Conservation (phyloP, 2,888 invertebrate species). For the Agriotes lineatus region DNA sequence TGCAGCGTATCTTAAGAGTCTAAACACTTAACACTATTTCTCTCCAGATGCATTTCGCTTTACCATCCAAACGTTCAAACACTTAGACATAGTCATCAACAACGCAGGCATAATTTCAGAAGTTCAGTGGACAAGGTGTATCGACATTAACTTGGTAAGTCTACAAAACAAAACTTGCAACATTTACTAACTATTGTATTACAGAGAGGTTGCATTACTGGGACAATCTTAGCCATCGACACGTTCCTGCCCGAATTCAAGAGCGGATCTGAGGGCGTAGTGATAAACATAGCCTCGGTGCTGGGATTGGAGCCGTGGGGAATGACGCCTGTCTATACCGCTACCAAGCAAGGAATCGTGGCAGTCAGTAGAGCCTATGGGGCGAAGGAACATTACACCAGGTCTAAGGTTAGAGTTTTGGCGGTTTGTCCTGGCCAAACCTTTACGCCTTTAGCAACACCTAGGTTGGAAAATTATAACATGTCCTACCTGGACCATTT, state of each 20-base stretch:
- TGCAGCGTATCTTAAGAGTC: no score
- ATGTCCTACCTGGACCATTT: neutral
- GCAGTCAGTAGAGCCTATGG: constrained; percentile 37
- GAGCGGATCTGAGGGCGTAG: constrained; percentile 46
- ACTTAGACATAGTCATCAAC: no score
- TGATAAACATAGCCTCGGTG: constrained; percentile 50
- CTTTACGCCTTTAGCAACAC: neutral
- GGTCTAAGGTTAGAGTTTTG: constrained; percentile 36
- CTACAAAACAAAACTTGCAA: no score
- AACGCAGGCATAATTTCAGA: no score
- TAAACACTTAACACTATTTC: no score
- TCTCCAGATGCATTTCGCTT: no score
- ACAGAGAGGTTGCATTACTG: constrained; percentile 45
- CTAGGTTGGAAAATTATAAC: neutral
- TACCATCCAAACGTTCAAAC: no score
- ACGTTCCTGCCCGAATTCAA: constrained; percentile 50
- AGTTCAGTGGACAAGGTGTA: no score
- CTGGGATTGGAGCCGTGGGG: constrained; percentile 40
- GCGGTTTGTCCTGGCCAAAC: constrained; percentile 47
- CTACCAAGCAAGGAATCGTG: constrained; percentile 30
- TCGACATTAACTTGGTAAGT: no score
- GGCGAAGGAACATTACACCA: constrained; percentile 12
- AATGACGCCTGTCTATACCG: constrained; percentile 19
- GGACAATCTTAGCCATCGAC: constrained; percentile 46
- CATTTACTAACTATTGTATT: no score